A percentile compares a stretch with the other conserved stretches of the same genome.
Evolutionary conservation across 2,888 invertebrate species (phyloP).

Genomic region (Eupithecia centaureata): DNA sequence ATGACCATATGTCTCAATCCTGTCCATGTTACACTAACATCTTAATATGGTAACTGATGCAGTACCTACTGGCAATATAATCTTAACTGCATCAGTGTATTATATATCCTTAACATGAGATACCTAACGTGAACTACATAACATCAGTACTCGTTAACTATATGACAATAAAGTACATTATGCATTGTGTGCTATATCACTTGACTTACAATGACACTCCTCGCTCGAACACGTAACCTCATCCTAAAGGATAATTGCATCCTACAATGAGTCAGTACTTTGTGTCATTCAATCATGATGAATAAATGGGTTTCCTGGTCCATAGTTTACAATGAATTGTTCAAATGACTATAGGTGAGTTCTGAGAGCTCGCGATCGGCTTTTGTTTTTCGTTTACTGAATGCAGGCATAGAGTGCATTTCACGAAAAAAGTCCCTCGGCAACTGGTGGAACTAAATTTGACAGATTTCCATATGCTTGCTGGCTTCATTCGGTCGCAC

Average conservation of each 20-base stretch:
- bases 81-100: constrained; percentile 11
- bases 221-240: constrained; percentile 12
- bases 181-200: constrained; percentile 9
- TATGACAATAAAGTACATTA: neutral
- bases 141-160: constrained; percentile 12
- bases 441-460: too few species aligned
- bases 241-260: constrained; percentile 31
- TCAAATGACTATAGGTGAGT: too few species aligned
- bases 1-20: too few species aligned
- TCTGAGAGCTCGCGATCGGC: too few species aligned
- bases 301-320: constrained; percentile 22
- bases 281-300: constrained; percentile 9
- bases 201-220: constrained; percentile 15
- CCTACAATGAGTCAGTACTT: constrained; percentile 23
- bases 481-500: too few species aligned
- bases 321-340: too few species aligned
- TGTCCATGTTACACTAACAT: constrained; percentile 11
- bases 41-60: constrained; percentile 8
- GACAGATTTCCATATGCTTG: too few species aligned
- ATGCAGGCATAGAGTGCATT: too few species aligned
- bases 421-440: too few species aligned
- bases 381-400: too few species aligned
- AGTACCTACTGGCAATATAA: constrained; percentile 11
- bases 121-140: constrained; percentile 6
- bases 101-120: neutral